Evolutionary conservation across 1,140 invertebrate species (phyloP).

Genomic region (Trichonephila clavipes): DNA sequence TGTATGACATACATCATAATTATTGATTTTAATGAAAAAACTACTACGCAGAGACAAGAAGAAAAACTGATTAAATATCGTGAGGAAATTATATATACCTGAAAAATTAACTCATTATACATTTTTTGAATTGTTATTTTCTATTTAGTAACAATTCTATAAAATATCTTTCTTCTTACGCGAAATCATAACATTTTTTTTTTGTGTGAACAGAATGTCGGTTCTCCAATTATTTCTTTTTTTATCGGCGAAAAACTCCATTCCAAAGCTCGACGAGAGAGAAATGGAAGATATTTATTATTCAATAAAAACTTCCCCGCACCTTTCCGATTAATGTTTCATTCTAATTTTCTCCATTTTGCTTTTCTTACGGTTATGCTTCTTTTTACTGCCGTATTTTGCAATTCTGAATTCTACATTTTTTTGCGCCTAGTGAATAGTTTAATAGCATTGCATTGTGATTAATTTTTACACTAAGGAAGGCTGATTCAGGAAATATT

Average conservation of each 20-base stretch:
- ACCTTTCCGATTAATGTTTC: neutral
- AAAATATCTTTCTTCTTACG: neutral
- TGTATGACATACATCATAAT: too few relatives aligned
- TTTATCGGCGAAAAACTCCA: neutral
- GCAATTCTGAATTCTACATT: neutral
- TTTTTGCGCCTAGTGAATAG: neutral
- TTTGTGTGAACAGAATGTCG: neutral
- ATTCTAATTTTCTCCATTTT: neutral
- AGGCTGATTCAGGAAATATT: neutral
- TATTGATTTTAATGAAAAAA: too few relatives aligned
- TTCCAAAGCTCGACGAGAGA: neutral
- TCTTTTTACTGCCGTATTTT: neutral
- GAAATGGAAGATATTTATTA: constrained; percentile 18
- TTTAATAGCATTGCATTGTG: neutral
- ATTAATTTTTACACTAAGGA: neutral
- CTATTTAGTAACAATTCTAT: too few relatives aligned
- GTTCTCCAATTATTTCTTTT: neutral
- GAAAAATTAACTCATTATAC: neutral
- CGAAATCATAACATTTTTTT: neutral
- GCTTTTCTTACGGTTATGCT: neutral
- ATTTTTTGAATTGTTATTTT: too few relatives aligned
- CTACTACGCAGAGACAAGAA: too few relatives aligned
- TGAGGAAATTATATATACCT: neutral
- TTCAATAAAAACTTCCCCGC: neutral
- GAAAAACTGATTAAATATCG: neutral